Evolutionary conservation across 2,888 invertebrate genomes (phyloP).

Genomic region (Ernsta delagoae): DNA sequence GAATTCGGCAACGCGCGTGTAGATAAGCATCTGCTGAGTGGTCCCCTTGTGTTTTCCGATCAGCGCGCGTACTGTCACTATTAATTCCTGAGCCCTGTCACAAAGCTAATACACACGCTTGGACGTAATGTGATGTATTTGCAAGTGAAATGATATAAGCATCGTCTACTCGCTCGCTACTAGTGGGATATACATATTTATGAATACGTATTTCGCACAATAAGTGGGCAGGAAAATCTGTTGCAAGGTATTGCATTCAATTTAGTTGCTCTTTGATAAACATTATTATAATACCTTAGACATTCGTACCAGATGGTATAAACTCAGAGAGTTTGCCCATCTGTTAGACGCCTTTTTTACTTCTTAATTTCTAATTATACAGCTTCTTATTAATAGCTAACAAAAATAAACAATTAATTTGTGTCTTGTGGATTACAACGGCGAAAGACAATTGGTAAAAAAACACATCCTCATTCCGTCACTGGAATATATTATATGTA

Average conservation of each 20-base stretch:
- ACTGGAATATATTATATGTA: too few species aligned
- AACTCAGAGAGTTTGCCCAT: not conserved
- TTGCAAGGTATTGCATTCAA: not conserved
- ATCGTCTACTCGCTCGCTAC: slow-evolving; percentile 28
- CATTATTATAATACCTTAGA: not conserved
- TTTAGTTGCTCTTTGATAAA: not conserved
- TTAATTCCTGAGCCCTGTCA: slow-evolving; percentile 80
- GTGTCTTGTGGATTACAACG: too few species aligned
- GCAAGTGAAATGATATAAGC: slow-evolving; percentile 69
- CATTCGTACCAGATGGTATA: slow-evolving; percentile 8
- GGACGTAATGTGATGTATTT: slow-evolving; percentile 81
- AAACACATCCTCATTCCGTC: too few species aligned
- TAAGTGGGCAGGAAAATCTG: not conserved
- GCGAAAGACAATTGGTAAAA: too few species aligned
- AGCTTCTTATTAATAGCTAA: too few species aligned
- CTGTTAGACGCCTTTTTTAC: too few species aligned
- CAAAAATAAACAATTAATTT: too few species aligned
- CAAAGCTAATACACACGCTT: slow-evolving; percentile 67
- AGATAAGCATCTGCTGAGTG: slow-evolving; percentile 84
- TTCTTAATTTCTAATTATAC: too few species aligned
- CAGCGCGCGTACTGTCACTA: slow-evolving; percentile 74
- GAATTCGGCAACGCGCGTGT: slow-evolving; percentile 62
- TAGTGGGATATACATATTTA: slow-evolving; percentile 29
- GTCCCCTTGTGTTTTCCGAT: slow-evolving; percentile 78
- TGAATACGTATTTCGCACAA: slow-evolving; percentile 23